Conservation (phyloP, 2,113 vertebrate genomes). For the Cephalopterus ornatus region DNA sequence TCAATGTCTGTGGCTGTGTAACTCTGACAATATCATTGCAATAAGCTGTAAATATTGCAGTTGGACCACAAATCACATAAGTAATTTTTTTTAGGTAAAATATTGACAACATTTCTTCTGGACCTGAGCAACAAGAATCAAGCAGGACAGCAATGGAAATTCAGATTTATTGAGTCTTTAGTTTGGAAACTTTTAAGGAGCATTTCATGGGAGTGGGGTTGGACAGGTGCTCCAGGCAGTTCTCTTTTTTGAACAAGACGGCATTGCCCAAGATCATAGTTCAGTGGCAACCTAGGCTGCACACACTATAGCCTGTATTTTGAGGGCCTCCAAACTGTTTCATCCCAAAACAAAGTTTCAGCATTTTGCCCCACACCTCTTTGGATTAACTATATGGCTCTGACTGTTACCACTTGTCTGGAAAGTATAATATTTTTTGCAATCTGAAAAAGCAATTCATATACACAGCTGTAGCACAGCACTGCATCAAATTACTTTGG, state of each 20-base stretch:
- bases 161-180: neutral
- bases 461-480: neutral
- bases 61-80: neutral
- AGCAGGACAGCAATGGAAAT: neutral
- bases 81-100: neutral
- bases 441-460: neutral
- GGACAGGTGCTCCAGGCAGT: neutral
- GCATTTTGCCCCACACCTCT: neutral
- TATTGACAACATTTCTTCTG: neutral
- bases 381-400: neutral
- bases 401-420: neutral
- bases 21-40: fast-evolving
- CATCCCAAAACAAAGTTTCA: neutral
- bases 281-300: neutral
- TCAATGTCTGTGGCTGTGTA: neutral
- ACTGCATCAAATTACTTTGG: neutral
- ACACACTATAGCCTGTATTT: neutral
- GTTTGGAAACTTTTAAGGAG: neutral
- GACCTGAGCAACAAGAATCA: neutral
- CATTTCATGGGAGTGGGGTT: neutral
- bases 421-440: neutral
- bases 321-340: neutral
- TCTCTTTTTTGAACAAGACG: neutral
- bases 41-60: neutral
- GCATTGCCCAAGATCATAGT: neutral